Evolutionary conservation across 2,888 invertebrate genomes (phyloP), one percentile per base, ranked within the genome.

Genomic region (Cistogaster globosa): DNA sequence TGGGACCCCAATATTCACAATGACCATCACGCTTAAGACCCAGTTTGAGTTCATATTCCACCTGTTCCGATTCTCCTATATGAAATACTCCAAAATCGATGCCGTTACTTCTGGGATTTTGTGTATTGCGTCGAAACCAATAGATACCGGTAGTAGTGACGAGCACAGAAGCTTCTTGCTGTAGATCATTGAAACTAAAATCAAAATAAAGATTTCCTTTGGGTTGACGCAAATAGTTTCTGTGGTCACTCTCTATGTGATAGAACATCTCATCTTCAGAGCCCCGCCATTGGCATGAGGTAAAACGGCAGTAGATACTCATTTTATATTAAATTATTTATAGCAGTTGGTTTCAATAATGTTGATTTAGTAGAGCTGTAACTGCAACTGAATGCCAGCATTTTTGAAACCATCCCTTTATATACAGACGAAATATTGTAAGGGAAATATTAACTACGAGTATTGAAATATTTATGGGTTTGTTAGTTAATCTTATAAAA

Each of bases 1-100:
- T 32, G 0, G 87, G 84, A 12, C 88, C 88, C 68, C 84, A 51
- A 68, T 87, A 86, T 14, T 87, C 79, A 16, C 83, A 75, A 48
- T 76, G 75, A 0, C 82, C 84, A 55, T 88, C 86, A 11, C 80
- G 84, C 16, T 85, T 80, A 0, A 77, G 71, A 0, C 88, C 88
- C 22, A 88, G 48, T 58, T 88, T 88, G 0, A 86, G 9, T 3
- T 80, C 86, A 22, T 87, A 89, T 1, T 88, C 62, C 16, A 80
- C 82, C 7, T 86, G 79, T 11, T 88, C 86, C 0, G 89, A 88
- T 4, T 86, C 84, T n/a, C 88, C 89, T n/a, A 89, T 87, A 58
- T 86, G 87, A 22, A 89, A 89, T 16, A 89, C 48, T 0, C 89
- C 88, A n/a, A 87, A 86, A 1, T 79, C 68, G 2, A 88, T 60